Evolutionary conservation across 1,140 invertebrate species (phyloP).

Genomic region (Drosophila saltans): DNA sequence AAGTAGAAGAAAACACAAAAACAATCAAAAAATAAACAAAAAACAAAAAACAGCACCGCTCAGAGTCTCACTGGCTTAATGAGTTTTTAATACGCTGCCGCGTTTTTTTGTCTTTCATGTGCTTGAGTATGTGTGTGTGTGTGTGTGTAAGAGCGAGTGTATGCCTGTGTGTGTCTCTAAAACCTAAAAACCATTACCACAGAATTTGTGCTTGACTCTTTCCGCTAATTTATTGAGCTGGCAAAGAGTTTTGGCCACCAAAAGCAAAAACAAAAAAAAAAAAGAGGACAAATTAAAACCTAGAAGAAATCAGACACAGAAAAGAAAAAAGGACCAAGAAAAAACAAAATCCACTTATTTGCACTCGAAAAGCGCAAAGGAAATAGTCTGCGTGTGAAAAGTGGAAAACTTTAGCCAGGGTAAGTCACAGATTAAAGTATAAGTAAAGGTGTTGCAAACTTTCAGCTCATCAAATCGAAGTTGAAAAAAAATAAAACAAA

Average conservation of each 20-base stretch:
- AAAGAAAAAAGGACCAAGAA: slow-evolving; percentile 13
- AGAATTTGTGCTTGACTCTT: slow-evolving; percentile 46
- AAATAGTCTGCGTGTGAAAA: slow-evolving; percentile 10
- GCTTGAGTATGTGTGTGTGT: slow-evolving; percentile 32
- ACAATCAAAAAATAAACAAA: slow-evolving; percentile 6
- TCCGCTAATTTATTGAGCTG: slow-evolving; percentile 70
- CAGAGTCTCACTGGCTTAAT: slow-evolving; percentile 54
- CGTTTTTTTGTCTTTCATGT: slow-evolving; percentile 38
- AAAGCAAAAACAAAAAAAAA: slow-evolving; percentile 18
- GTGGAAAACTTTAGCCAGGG: slow-evolving; percentile 3
- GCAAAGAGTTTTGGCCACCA: slow-evolving; percentile 45
- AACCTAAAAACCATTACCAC: slow-evolving; percentile 63
- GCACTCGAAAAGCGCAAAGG: slow-evolving; percentile 38
- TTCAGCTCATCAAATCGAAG: slow-evolving; percentile 11
- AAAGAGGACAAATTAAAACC: slow-evolving; percentile 31
- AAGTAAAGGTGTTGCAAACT: not conserved
- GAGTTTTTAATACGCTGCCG: slow-evolving; percentile 78
- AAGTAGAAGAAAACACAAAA: slow-evolving; percentile 39
- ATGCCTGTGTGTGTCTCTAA: slow-evolving; percentile 26
- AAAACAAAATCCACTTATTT: slow-evolving; percentile 41
- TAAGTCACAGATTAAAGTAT: slow-evolving; percentile 12
- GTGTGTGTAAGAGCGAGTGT: slow-evolving; percentile 33
- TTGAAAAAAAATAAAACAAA: not conserved
- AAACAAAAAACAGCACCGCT: slow-evolving; percentile 34
- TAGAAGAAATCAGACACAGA: slow-evolving; percentile 29